Base-by-base conservation (phyloP, 2,113 vertebrate species). In the Scatophagus argus region DNA sequence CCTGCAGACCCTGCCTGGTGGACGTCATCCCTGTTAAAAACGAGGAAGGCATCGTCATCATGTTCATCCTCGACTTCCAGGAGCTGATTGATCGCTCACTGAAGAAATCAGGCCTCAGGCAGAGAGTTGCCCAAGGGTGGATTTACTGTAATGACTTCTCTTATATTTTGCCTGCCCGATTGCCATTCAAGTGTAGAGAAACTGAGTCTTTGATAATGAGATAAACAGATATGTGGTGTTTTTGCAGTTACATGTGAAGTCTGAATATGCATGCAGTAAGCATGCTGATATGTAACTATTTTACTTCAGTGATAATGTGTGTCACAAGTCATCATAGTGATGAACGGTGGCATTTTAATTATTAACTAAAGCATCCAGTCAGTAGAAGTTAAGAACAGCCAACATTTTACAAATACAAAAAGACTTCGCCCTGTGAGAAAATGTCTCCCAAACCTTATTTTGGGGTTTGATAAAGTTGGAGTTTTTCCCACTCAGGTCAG, bases 1-100 rank as follows among this genome's bases (percentile, higher is more conserved):
- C 96, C 1, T 97, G 97, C 81, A 94, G 97, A 81, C 97, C 96
- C 3, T 99, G 98, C 91, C 92, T 97, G 86, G 96, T 99, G 83
- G 97, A 98, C 0, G 95, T 99, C 54, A 96, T 99, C 10, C 98
- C 98, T 0, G 95, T 99, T 68, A 99, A 99, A 94, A 99, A 97
- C 0, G 98, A 99, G 71, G 97, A 98, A 0, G 96, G 97, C 0
- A 62, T 87, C 0, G 98, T 99, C 87, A 98, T 99, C 92, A 99
- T 99, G 98, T 99, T 97, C 94, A 99, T 99, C 94, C 95, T 99
- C 67, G 98, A 99, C 93, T 99, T 97, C 19, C 96, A 99, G 90
- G 98, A 99, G 90, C 93, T 98, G 8, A 87, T 97, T 0, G 95
- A 93, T 55, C 88, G 89, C 0, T 70, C 89, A 0, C 34, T 85